Base-by-base conservation (phyloP, 2,113 vertebrate species). In the Urocynchramus pylzowi region DNA sequence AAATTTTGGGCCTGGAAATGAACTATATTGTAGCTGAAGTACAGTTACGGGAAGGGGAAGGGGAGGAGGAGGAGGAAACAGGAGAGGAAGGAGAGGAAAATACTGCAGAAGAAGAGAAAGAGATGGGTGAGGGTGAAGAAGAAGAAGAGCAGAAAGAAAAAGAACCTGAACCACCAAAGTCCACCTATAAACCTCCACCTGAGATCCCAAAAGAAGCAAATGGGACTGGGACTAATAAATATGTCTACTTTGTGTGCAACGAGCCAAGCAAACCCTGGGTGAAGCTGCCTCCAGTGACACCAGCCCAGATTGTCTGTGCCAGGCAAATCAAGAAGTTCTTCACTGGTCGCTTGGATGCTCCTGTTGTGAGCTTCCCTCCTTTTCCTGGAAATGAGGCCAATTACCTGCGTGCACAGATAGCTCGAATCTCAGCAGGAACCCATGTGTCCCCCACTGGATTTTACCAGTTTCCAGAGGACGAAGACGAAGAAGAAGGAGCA, bases 381-480 rank as follows among this genome's bases (percentile, higher is more conserved):
- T 99, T 99, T 95, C 99, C 99, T 17, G 99, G 99, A 45, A 99
- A 98, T 22, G 99, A 99, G 95, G 96, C 98, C 86, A 99, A 99
- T 95, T 99, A 99, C 79, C 96, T 99, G 84, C 97, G 99, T 10
- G 98, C 99, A 27, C 99, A 99, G 95, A 99, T 99, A 28, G 99
- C 99, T 68, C 98, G 99, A 6, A 99, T 99, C 97, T 99, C 99
- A 44, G 99, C 99, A 9, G 98, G 98, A 23, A 99, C 99, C 6
- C 99, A 99, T 0, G 93, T 99, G 90, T 99, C 99, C 87, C 99
- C 99, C 27, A 95, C 98, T 73, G 99, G 99, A 19, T 99, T 98
- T 95, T 99, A 98, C 78, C 98, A 98, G 84, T 98, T 98, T 81
- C 93, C 85, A 81, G 99, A 99, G 68, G 99, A 99, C 41, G 98